A percentile compares a stretch with the other conserved stretches of the same genome.
These are phyloP conservation scores for Tenrec ecaudatus DNA, from an alignment of 2,113 vertebrate species.

Conservation along the genomic window DNA sequence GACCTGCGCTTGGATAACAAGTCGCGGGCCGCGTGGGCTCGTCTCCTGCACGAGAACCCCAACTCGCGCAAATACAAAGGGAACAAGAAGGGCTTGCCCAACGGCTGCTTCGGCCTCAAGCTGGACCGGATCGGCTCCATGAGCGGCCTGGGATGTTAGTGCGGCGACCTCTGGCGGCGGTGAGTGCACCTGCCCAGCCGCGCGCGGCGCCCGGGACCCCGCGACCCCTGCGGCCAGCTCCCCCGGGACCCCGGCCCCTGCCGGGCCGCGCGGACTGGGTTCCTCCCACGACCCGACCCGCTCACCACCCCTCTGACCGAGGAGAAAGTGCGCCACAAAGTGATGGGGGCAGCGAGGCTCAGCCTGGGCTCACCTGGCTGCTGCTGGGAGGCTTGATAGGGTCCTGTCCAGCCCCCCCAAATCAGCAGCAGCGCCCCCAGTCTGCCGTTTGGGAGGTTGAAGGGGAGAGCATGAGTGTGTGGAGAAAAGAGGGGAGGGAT, in stretches of 20 bases:
- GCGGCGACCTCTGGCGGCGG: slow-evolving; percentile 86
- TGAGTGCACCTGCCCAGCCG: slow-evolving; percentile 81
- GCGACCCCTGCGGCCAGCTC: not conserved
- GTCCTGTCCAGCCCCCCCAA: not conserved
- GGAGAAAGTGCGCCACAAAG: not conserved
- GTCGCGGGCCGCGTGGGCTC: slow-evolving; percentile 90
- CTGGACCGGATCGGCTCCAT: slow-evolving; percentile 97
- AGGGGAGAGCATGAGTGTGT: not conserved
- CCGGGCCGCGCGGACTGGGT: not conserved
- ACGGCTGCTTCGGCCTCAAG: slow-evolving; percentile 97
- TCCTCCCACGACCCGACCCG: not conserved
- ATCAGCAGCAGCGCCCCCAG: not conserved
- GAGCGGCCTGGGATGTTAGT: slow-evolving; percentile 97
- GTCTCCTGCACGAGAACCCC: slow-evolving; percentile 91
- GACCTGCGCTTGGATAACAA: slow-evolving; percentile 92
- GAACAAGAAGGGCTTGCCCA: slow-evolving; percentile 91
- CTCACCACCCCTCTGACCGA: slow-evolving; percentile 51
- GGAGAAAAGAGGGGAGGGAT: not conserved
- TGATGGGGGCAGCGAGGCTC: slow-evolving; percentile 21
- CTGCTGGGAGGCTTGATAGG: not conserved
- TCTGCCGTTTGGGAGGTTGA: not conserved
- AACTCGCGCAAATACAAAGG: slow-evolving; percentile 88
- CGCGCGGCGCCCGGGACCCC: slow-evolving; percentile 10
- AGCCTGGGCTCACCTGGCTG: not conserved
- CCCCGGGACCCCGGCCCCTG: not conserved